Conservation (phyloP, 1,140 invertebrate genomes). For the Paraescarpia echinospica region DNA sequence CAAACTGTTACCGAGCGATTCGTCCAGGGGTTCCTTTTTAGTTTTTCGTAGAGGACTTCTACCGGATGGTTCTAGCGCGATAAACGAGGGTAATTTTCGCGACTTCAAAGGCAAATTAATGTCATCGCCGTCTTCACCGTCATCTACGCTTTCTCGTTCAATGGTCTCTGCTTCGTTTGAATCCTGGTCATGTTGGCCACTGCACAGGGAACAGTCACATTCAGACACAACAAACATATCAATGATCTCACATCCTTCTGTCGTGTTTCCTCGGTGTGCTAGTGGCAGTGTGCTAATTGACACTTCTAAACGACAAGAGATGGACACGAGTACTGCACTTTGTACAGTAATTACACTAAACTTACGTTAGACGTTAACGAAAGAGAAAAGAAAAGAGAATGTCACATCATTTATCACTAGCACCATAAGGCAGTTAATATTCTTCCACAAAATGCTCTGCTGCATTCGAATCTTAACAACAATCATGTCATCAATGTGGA, state of each 20-base stretch:
- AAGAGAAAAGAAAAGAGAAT: not conserved
- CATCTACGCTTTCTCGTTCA: not conserved
- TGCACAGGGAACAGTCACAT: not conserved
- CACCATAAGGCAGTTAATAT: not conserved
- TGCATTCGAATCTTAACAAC: not conserved
- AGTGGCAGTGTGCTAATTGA: too few relatives aligned
- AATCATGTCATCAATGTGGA: too few relatives aligned
- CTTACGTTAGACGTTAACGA: not conserved
- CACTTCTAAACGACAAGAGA: too few relatives aligned
- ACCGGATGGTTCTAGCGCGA: not conserved
- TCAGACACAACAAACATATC: not conserved
- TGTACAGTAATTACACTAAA: not conserved
- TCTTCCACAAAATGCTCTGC: not conserved
- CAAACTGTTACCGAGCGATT: not conserved
- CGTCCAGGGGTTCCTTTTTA: not conserved
- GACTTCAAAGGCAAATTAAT: constrained; percentile 8
- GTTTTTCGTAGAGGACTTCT: not conserved
- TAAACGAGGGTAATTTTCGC: constrained; percentile 11
- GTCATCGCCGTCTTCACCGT: not conserved
- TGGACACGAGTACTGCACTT: too few relatives aligned
- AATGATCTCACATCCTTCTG: not conserved
- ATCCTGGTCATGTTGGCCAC: not conserved
- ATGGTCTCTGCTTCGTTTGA: not conserved
- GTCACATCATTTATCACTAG: not conserved
- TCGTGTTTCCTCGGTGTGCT: not conserved